Conservation (phyloP, 2,888 invertebrate species). For the Salpingus planirostris region DNA sequence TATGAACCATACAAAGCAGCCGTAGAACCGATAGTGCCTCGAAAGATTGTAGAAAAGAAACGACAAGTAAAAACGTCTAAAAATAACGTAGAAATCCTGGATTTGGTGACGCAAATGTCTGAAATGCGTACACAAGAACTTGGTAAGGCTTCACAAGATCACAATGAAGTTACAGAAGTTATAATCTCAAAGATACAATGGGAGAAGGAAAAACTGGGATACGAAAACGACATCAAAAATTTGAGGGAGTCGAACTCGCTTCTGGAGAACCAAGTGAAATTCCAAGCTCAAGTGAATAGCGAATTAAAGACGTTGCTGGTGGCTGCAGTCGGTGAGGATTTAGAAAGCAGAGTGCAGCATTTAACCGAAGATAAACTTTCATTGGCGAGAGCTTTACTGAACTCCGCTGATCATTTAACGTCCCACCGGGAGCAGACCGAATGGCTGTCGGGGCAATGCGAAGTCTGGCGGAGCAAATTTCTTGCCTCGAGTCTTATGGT, state of each 20-base stretch:
- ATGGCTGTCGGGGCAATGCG: conserved; percentile 86
- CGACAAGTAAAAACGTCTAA: conserved; percentile 33
- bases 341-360: conserved; percentile 80
- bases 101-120: conserved; percentile 62
- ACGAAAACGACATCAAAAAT: conserved; percentile 54
- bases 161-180: conserved; percentile 38
- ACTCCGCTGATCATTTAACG: conserved; percentile 75
- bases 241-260: conserved; percentile 60
- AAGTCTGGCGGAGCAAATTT: conserved; percentile 96
- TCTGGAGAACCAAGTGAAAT: conserved; percentile 72
- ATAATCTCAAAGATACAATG: conserved; percentile 34
- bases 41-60: conserved; percentile 37
- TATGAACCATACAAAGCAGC: conserved; percentile 85
- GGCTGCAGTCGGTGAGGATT: conserved; percentile 91
- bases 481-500: conserved; percentile 90
- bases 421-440: conserved; percentile 91
- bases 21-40: conserved; percentile 64
- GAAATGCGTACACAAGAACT: conserved; percentile 57
- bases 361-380: conserved; percentile 88
- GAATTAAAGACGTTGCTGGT: conserved; percentile 89
- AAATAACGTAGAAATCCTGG: conserved; percentile 45
- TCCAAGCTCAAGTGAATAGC: conserved; percentile 82
- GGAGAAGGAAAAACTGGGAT: conserved; percentile 44
- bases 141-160: conserved; percentile 46
- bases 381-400: conserved; percentile 73